Evolutionary conservation across 2,113 vertebrate genomes (phyloP).

Genomic region (Cebidichthys violaceus): DNA sequence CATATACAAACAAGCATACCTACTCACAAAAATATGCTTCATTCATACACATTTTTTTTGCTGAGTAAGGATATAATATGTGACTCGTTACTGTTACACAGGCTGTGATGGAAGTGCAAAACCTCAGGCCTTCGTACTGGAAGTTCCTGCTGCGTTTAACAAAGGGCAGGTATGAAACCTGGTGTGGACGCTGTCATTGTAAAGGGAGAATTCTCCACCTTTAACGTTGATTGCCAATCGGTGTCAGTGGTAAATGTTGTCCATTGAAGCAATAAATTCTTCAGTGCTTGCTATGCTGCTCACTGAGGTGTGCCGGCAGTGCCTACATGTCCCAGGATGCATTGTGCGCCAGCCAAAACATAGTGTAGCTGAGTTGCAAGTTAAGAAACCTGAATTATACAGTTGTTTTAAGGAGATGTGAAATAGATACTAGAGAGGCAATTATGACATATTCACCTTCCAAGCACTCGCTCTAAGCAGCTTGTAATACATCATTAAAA

Average conservation of each 20-base stretch:
- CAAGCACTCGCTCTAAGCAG: no score
- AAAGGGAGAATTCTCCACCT: background rate
- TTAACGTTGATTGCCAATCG: background rate
- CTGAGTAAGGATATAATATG: background rate
- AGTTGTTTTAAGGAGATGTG: no score
- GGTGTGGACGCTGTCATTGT: background rate
- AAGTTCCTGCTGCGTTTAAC: constrained; percentile 96
- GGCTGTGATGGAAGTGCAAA: constrained; percentile 99
- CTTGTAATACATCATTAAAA: no score
- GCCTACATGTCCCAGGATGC: no score
- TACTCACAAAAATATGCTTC: background rate
- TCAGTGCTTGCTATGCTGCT: no score
- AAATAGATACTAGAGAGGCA: no score
- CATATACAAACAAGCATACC: background rate
- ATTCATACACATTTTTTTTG: background rate
- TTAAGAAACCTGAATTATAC: no score
- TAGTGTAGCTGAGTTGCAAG: no score
- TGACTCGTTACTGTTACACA: constrained; percentile 67
- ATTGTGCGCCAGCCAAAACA: no score
- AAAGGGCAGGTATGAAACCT: constrained; percentile 90
- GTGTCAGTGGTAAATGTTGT: no score
- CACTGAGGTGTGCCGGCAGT: no score
- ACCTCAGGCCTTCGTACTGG: constrained; percentile 96
- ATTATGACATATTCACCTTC: no score
- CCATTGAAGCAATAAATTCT: background rate